A percentile compares a stretch with the other conserved stretches of the same genome.
phyloP scores from a whole-genome alignment of 2,888 invertebrate genomes.

The Drosophila paramelanica region DNA sequence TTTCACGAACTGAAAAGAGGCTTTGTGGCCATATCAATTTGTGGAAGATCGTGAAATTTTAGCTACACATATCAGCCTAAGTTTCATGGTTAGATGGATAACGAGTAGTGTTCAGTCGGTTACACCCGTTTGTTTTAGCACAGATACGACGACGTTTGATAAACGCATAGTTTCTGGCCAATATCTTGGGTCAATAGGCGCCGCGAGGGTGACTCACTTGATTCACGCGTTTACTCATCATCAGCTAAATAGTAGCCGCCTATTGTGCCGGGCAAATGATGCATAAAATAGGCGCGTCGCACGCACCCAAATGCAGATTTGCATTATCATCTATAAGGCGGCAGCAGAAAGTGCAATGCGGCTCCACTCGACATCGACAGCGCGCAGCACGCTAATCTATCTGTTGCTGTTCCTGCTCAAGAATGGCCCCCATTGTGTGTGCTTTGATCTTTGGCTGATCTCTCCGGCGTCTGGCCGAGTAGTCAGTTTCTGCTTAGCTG shows the following conservation, averaged over 20 bases:
- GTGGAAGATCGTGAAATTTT: no score
- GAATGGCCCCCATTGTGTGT: constrained; percentile 70
- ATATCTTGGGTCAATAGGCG: constrained; percentile 37
- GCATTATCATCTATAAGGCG: constrained; percentile 53
- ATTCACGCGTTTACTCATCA: constrained; percentile 18
- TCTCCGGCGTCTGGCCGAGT: constrained; percentile 17
- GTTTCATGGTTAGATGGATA: no score
- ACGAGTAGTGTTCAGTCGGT: no score
- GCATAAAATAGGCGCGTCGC: constrained; percentile 62
- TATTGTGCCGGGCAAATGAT: constrained; percentile 60
- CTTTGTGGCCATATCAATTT: no score
- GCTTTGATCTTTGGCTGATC: constrained; percentile 43
- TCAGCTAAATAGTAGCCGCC: constrained; percentile 32
- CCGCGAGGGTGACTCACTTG: constrained; percentile 36
- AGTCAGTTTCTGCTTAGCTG: constrained; percentile 18
- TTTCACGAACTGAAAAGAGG: no score
- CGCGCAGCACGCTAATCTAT: constrained; percentile 50
- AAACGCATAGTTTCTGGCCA: background rate
- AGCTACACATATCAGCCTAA: no score
- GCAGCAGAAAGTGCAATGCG: constrained; percentile 35
- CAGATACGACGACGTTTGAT: background rate
- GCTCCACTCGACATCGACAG: background rate
- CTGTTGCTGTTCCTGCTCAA: constrained; percentile 46
- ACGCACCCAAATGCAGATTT: constrained; percentile 48
- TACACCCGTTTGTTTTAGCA: background rate